These are phyloP conservation scores for Elanus axillaris DNA, from an alignment of 2,113 vertebrate species.

Conservation along the genomic window DNA sequence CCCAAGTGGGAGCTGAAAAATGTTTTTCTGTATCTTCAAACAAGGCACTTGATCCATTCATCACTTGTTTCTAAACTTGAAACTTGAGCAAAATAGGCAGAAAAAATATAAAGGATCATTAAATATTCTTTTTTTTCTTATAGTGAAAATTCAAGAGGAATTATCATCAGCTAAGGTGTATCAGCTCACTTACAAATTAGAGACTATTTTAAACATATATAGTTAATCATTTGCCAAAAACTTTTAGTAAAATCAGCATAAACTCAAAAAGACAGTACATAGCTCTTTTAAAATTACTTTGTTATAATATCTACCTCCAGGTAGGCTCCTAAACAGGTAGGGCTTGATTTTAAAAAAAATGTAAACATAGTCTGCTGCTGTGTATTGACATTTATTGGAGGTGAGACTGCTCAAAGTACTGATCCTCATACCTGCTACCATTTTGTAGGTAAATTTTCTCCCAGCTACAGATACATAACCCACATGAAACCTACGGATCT, in stretches of 20 bases:
- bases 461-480: background rate
- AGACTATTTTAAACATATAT: background rate
- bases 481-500: background rate
- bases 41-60: background rate
- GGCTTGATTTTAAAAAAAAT: background rate
- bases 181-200: background rate
- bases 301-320: background rate
- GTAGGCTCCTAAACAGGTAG: background rate
- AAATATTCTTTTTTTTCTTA: background rate
- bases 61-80: background rate
- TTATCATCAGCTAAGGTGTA: background rate
- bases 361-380: background rate
- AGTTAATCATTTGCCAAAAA: background rate
- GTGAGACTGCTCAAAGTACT: background rate
- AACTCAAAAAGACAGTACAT: background rate
- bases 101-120: background rate
- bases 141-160: background rate
- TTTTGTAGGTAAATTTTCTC: background rate
- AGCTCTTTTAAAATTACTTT: background rate
- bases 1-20: background rate
- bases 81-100: background rate
- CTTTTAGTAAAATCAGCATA: background rate
- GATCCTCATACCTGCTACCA: background rate
- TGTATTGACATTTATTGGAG: background rate
- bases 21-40: conserved; percentile 4